Base-by-base conservation (phyloP, 1,140 invertebrate genomes). In the Plodia interpunctella region DNA sequence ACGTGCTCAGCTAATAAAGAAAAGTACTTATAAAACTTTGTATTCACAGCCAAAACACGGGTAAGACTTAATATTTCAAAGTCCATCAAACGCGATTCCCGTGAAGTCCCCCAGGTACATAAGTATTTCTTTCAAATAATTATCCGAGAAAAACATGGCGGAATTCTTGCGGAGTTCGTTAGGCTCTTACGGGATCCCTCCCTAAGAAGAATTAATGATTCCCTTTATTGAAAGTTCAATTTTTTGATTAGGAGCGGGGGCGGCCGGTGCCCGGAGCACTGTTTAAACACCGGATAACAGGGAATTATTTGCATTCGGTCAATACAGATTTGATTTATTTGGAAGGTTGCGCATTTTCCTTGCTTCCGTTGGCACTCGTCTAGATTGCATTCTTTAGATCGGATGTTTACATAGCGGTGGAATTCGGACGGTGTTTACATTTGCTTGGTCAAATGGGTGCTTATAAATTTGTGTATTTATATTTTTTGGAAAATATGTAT, bases 181-280 rank as follows among this genome's bases (percentile, higher is more conserved):
- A 87, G 76, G 71, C 76, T 72, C 75, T 76, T 76, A 65, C 74
- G 57, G 72, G 74, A 72, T 64, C 76, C 69, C 78, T 81, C 82
- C 80, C 82, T 88, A 88, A 88, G 83, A 72, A 83, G 83, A 86
- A 87, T 86, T 87, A 87, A 87, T 85, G 84, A 85, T 87, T 83
- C 82, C 74, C 84, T 85, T 85, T 87, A 87, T 87, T 87, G 84
- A 83, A 87, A 85, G 82, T 85, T 85, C 82, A 87, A 87, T 87
- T 87, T 87, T 87, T 87, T 87, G 82, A 87, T 87, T 87, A 87
- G 82, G 77, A 82, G 68, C 59, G 62, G 65, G 64, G 72, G 68
- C 70, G 62, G 59, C 64, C 57, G 54, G 60, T 72, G 57, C 66
- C 63, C 60, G 62, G 59, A 62, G 76, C 78, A 72, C 72, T 79